phyloP scores from a whole-genome alignment of 2,113 vertebrate species.

The Panurus biarmicus region DNA sequence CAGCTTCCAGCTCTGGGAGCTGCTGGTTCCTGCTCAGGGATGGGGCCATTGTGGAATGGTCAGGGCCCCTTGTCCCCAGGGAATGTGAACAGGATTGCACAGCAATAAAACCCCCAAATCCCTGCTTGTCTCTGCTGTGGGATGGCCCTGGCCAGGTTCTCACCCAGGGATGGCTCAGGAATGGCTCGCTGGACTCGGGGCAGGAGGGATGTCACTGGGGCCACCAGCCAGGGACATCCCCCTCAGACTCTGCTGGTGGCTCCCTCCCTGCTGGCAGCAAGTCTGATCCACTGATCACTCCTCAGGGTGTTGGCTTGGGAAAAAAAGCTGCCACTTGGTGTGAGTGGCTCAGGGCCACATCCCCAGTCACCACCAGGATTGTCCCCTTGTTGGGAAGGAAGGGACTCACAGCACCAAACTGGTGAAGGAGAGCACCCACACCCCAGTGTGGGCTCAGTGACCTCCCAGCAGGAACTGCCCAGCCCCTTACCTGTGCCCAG shows the following conservation, averaged over 20 bases:
- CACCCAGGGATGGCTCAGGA: background rate
- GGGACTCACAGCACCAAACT: background rate
- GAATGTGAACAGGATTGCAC: background rate
- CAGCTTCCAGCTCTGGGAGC: background rate
- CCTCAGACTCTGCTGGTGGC: background rate
- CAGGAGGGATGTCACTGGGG: background rate
- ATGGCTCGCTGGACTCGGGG: background rate
- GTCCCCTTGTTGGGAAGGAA: background rate
- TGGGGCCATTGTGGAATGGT: accelerated
- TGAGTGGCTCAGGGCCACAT: accelerated
- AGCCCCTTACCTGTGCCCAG: background rate
- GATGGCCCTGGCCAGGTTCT: background rate
- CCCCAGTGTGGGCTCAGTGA: accelerated
- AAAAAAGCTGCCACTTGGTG: background rate
- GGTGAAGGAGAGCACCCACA: background rate
- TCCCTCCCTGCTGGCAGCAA: background rate
- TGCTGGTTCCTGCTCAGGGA: background rate
- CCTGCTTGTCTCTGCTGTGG: accelerated
- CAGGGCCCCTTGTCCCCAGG: background rate
- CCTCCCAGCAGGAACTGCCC: background rate
- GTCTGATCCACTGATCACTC: background rate
- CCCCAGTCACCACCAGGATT: background rate
- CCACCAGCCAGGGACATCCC: background rate
- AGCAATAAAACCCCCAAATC: background rate
- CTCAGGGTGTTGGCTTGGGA: accelerated